phyloP scores from a whole-genome alignment of 2,888 invertebrate genomes.

The Deilephila elpenor region DNA sequence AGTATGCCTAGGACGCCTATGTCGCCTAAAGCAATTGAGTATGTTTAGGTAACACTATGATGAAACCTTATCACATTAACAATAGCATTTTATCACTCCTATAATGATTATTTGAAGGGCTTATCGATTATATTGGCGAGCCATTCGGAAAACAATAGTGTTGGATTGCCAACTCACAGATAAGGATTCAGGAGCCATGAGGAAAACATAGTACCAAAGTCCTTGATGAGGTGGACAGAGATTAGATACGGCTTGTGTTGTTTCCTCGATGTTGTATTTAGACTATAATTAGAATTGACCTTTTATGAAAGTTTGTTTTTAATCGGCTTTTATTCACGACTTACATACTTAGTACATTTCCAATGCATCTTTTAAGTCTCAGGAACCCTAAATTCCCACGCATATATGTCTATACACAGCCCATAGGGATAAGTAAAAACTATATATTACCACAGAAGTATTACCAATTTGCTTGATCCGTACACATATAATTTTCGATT shows the following conservation, averaged over 20 bases:
- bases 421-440: too few species aligned
- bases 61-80: not conserved
- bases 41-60: not conserved
- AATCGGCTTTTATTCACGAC: not conserved
- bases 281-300: not conserved
- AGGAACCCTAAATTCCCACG: too few species aligned
- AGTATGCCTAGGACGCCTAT: not conserved
- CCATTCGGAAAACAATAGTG: not conserved
- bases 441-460: too few species aligned
- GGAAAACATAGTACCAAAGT: constrained; percentile 4
- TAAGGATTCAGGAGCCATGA: constrained; percentile 1
- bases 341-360: too few species aligned
- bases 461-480: too few species aligned
- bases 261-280: not conserved
- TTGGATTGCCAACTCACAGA: not conserved
- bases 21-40: not conserved
- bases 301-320: not conserved
- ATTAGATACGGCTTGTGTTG: not conserved
- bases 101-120: not conserved
- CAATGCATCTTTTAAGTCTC: too few species aligned
- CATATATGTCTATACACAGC: too few species aligned
- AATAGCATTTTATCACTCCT: constrained; percentile 10
- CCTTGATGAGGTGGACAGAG: not conserved
- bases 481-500: too few species aligned
- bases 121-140: not conserved